A percentile compares a stretch with the other conserved stretches of the same genome.
Conservation (phyloP, 2,888 invertebrate species). For the Scaptomyza caliginosa region DNA sequence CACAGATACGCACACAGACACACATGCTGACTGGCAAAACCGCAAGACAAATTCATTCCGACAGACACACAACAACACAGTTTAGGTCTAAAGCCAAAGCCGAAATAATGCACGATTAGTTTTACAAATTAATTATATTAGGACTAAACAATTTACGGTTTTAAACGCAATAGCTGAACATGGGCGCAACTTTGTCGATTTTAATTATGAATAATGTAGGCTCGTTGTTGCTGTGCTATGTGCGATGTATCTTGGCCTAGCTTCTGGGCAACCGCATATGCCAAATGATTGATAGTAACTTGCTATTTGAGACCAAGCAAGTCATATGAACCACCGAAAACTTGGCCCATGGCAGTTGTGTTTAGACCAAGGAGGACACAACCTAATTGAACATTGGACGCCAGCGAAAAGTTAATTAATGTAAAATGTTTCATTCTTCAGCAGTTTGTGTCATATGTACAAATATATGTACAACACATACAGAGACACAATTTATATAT, state of each 20-base stretch:
- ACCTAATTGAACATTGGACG: conserved; percentile 31
- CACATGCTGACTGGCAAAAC: conserved; percentile 18
- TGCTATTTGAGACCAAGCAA: conserved; percentile 25
- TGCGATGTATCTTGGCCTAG: conserved; percentile 6
- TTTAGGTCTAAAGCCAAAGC: background rate
- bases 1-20: conserved; percentile 7
- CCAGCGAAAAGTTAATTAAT: conserved; percentile 45
- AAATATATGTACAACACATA: background rate
- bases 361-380: conserved; percentile 1
- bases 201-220: conserved; percentile 72
- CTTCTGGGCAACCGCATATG: conserved; percentile 40
- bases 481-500: conserved; percentile 36
- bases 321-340: conserved; percentile 16
- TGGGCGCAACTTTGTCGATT: conserved; percentile 52
- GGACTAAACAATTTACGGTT: conserved; percentile 21
- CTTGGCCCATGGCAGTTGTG: background rate
- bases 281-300: conserved; percentile 71
- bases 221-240: background rate
- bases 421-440: conserved; percentile 37
- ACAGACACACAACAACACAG: conserved; percentile 18
- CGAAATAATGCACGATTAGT: conserved; percentile 16
- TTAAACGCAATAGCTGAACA: conserved; percentile 4
- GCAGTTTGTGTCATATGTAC: conserved; percentile 26
- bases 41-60: conserved; percentile 41
- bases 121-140: conserved; percentile 66